These are phyloP conservation scores for Poecilia picta DNA, from an alignment of 2,797 vertebrate genomes.

Conservation along the genomic window DNA sequence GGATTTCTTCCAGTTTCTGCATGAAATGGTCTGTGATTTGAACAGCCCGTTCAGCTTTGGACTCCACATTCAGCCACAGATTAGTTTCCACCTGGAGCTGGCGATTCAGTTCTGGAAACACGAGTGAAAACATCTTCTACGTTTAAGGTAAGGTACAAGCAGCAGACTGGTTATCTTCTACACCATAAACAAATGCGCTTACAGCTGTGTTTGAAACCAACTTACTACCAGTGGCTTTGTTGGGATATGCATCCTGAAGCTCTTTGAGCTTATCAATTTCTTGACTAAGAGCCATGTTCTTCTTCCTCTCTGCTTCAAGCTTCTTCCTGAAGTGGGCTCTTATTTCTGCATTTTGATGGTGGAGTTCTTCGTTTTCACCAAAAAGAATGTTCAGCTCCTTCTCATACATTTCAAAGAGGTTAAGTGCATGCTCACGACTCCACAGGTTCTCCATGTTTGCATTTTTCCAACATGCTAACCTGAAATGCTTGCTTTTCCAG, in stretches of 20 bases:
- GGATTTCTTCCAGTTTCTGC: background rate
- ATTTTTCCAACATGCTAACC: background rate
- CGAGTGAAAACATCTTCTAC: background rate
- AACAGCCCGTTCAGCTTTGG: background rate
- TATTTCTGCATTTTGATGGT: background rate
- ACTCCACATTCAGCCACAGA: background rate
- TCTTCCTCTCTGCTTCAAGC: background rate
- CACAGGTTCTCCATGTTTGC: background rate
- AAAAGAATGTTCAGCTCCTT: background rate
- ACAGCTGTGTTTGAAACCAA: background rate
- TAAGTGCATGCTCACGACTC: background rate
- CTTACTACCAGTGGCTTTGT: background rate
- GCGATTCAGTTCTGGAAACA: background rate
- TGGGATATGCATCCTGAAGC: background rate
- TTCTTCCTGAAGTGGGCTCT: background rate
- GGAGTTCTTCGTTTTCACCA: background rate
- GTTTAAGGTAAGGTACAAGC: background rate
- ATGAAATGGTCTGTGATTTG: background rate
- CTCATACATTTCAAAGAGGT: conserved; percentile 1
- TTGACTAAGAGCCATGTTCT: background rate
- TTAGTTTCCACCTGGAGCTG: background rate
- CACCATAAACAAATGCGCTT: background rate
- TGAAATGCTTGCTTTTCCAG: background rate
- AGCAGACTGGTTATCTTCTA: background rate
- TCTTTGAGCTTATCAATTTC: background rate